These are phyloP conservation scores for Oncopodura yosiiana DNA, from an alignment of 1,140 invertebrate genomes.

Conservation along the genomic window DNA sequence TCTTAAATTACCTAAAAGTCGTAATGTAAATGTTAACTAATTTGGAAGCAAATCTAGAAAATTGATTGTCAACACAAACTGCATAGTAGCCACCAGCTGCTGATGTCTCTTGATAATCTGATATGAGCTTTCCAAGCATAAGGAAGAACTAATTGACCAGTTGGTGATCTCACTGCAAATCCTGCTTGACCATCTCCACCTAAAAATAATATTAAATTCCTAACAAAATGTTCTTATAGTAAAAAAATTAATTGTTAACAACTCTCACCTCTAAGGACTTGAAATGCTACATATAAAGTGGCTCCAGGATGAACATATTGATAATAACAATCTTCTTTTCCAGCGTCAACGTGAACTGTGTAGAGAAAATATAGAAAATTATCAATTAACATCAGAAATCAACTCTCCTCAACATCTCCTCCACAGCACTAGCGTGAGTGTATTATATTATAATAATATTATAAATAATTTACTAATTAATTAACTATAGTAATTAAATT, in stretches of 20 bases:
- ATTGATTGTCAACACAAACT: constrained; percentile 92
- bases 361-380: no score
- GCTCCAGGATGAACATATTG: constrained; percentile 82
- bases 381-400: no score
- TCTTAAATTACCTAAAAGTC: constrained; percentile 64
- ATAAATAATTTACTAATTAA: no score
- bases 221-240: no score
- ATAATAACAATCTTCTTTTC: constrained; percentile 90
- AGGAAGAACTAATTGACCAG: constrained; percentile 70
- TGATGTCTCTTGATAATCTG: constrained; percentile 75
- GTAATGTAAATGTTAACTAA: constrained; percentile 87
- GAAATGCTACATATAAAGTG: constrained; percentile 87
- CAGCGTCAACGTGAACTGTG: constrained; percentile 73
- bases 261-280: constrained; percentile 49
- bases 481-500: no score
- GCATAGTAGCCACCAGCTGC: constrained; percentile 74
- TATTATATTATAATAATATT: no score
- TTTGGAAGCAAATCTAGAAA: constrained; percentile 82
- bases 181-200: constrained; percentile 84
- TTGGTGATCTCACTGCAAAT: constrained; percentile 76
- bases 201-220: no score
- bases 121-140: constrained; percentile 77
- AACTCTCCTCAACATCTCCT: no score
- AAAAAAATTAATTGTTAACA: no score
- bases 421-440: no score